Conservation (phyloP, 2,888 invertebrate genomes). For the Epicampocera succincta region DNA sequence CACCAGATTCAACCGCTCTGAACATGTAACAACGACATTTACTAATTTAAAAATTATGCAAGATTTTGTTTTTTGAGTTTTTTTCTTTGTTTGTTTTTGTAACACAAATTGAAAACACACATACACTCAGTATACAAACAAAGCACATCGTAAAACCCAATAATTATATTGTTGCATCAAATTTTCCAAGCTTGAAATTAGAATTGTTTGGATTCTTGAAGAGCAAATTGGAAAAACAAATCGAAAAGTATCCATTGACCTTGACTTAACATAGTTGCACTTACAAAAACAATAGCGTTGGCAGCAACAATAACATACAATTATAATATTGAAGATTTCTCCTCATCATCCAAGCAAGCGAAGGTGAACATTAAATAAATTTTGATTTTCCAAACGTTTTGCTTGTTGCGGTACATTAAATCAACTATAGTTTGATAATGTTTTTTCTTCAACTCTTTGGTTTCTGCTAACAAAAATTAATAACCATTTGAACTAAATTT, state of each 20-base stretch:
- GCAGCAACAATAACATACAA: neutral
- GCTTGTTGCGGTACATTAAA: conserved; percentile 68
- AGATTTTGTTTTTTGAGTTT: conserved; percentile 20
- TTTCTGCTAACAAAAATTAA: conserved; percentile 1
- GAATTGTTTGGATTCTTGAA: conserved; percentile 66
- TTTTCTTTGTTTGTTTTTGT: neutral
- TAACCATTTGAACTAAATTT: conserved; percentile 30
- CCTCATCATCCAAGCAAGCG: conserved; percentile 81
- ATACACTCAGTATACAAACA: conserved; percentile 3
- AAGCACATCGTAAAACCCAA: conserved; percentile 45
- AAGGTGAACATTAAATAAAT: conserved; percentile 76
- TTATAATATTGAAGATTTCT: conserved; percentile 76
- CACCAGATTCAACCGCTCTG: conserved; percentile 8
- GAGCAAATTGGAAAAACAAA: conserved; percentile 53
- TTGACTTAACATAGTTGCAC: conserved; percentile 59
- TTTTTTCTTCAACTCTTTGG: conserved; percentile 28
- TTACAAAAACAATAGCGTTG: conserved; percentile 29
- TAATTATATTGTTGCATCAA: conserved; percentile 64
- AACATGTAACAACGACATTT: conserved; percentile 21
- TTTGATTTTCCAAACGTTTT: conserved; percentile 62
- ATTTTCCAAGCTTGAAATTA: conserved; percentile 61
- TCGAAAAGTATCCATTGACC: conserved; percentile 58
- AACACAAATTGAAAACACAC: neutral
- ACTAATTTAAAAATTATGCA: conserved; percentile 66
- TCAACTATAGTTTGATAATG: conserved; percentile 62